A percentile compares a stretch with the other conserved stretches of the same genome.
Conservation (phyloP, 1,140 invertebrate genomes). For the Aphis gossypii region DNA sequence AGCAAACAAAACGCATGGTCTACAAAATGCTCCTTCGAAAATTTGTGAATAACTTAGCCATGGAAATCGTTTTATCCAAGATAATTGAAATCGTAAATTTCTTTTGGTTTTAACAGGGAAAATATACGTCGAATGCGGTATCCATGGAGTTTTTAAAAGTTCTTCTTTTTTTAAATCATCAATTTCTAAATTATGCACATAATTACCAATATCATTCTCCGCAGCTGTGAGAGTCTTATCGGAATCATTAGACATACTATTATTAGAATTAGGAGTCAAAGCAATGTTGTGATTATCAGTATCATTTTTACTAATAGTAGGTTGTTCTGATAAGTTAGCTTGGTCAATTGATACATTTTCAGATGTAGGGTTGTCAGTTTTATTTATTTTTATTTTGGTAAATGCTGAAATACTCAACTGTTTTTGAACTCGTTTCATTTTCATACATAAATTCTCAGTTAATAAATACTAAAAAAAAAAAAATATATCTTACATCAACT, state of each 20-base stretch:
- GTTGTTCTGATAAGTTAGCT: not conserved
- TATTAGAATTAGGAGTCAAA: too few species aligned
- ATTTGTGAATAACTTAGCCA: constrained; percentile 8
- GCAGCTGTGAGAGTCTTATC: too few species aligned
- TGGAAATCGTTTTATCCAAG: not conserved
- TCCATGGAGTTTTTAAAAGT: not conserved
- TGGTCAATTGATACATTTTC: not conserved
- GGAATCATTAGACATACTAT: too few species aligned
- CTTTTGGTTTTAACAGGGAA: not conserved
- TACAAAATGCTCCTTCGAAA: constrained; percentile 35
- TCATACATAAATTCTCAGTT: not conserved
- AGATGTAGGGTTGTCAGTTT: not conserved
- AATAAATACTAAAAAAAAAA: too few species aligned
- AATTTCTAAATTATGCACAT: constrained; percentile 8
- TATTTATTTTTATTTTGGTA: not conserved
- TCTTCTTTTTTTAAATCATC: constrained; percentile 11
- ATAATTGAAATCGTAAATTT: constrained; percentile 37
- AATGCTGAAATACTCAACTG: not conserved
- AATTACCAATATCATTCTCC: not conserved
- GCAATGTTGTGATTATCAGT: not conserved
- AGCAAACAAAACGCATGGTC: constrained; percentile 8
- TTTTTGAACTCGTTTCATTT: constrained; percentile 11
- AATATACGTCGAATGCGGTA: not conserved
- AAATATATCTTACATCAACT: too few species aligned
- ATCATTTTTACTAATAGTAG: not conserved